Evolutionary conservation across 2,888 invertebrate species (phyloP).

Genomic region (Scelioninae gen. 2): DNA sequence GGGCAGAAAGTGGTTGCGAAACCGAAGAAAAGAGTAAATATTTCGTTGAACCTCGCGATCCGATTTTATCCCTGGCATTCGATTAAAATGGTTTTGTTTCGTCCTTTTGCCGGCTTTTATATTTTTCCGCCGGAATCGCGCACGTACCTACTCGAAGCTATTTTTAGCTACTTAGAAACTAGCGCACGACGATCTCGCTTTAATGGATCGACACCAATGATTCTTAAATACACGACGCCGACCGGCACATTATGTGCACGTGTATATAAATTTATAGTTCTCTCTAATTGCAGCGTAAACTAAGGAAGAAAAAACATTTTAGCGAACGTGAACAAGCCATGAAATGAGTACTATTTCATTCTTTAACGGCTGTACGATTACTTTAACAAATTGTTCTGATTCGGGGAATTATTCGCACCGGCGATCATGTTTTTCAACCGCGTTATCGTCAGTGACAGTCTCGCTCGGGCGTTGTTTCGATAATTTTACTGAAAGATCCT

Average conservation of each 20-base stretch:
- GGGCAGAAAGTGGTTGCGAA: background rate
- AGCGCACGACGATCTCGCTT: constrained; percentile 48
- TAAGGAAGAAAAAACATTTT: constrained; percentile 19
- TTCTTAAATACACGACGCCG: constrained; percentile 54
- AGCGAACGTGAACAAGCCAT: constrained; percentile 53
- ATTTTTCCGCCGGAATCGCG: constrained; percentile 41
- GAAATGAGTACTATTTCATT: constrained; percentile 37
- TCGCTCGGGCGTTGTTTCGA: no score
- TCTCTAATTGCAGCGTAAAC: constrained; percentile 53
- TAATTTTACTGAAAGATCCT: no score
- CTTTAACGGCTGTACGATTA: constrained; percentile 28
- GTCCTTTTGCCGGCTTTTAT: constrained; percentile 50
- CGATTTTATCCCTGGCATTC: constrained; percentile 54
- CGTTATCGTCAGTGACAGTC: no score
- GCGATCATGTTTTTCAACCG: no score
- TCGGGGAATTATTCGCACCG: constrained; percentile 32
- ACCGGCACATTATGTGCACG: constrained; percentile 50
- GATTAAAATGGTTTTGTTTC: constrained; percentile 56
- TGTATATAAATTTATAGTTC: constrained; percentile 53
- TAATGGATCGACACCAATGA: constrained; percentile 49
- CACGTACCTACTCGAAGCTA: constrained; percentile 39
- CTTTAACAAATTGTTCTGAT: constrained; percentile 50
- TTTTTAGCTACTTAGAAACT: constrained; percentile 55
- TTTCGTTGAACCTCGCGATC: constrained; percentile 41
- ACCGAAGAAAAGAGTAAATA: constrained; percentile 52